Evolutionary conservation across 1,140 invertebrate species (phyloP).

Genomic region (Diorhabda carinulata): DNA sequence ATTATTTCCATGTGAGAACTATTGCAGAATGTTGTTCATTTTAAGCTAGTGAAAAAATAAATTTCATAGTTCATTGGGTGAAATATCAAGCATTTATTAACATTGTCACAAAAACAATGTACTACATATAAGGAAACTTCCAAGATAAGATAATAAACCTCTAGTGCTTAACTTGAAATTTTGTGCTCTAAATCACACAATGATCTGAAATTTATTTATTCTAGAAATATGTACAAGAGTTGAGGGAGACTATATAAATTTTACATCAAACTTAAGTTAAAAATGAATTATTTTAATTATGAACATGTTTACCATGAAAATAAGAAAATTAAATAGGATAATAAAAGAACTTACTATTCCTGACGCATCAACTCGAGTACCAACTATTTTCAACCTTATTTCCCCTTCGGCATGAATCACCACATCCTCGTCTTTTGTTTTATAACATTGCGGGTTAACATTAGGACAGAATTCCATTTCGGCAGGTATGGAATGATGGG

Average conservation of each 20-base stretch:
- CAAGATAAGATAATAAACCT: too few species aligned
- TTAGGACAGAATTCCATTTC: conserved; percentile 99
- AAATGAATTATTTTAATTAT: not conserved
- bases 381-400: conserved; percentile 97
- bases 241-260: not conserved
- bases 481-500: conserved; percentile 96
- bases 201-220: too few species aligned
- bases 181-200: too few species aligned
- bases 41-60: too few species aligned
- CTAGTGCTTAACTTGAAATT: too few species aligned
- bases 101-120: too few species aligned
- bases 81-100: too few species aligned
- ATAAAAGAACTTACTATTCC: conserved; percentile 69
- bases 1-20: too few species aligned
- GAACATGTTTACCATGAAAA: not conserved
- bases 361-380: conserved; percentile 93
- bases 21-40: too few species aligned
- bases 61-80: too few species aligned
- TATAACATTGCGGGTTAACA: conserved; percentile 96
- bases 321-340: conserved; percentile 15
- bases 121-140: too few species aligned
- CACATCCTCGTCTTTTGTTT: conserved; percentile 97
- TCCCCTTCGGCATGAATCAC: conserved; percentile 98
- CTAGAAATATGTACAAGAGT: too few species aligned
- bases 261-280: not conserved